Base-by-base conservation (phyloP, 1,140 invertebrate genomes). In the Maconellicoccus hirsutus region DNA sequence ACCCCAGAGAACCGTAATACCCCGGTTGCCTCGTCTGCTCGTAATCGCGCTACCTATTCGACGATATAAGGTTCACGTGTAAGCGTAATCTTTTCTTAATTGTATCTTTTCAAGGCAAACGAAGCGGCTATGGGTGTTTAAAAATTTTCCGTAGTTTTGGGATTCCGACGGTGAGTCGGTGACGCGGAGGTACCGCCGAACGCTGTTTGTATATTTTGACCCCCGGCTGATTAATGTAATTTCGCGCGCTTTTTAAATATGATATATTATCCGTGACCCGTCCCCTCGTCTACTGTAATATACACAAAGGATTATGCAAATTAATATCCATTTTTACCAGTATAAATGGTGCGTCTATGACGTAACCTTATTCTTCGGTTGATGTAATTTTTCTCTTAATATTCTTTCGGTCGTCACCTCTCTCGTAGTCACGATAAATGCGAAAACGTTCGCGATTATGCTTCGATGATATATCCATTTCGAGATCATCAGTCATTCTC, bases 211-310 rank as follows among this genome's bases (percentile, higher is more conserved):
- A 16, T 52, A 52, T 52, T 26, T 66, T 66, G 61, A 66, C 61
- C n/a, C n/a, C 61, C 29, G 29, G 61, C 19, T 66, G 61, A 66
- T 66, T 66, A 66, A 66, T 66, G 61, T 66, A 66, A 66, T 66
- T 26, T 26, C 61, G 61, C 61, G 21, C 7, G 1, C 61, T 66
- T 66, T 26, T 66, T 66, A 66, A 66, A 66, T 14, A 66, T 66
- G 61, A 66, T 66, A 66, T 66, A 66, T 66, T 66, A 66, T 25
- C 61, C 61, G 25, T 66, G 61, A 23, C 25, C 25, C 25, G 21
- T 66, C 52, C 3, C 21, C n/a, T 59, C 21, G 6, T 59, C 52
- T n/a, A 16, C 21, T 59, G 6, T 4, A 4, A 22, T 6, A 33
- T 33, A n/a, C 52, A 66, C 61, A 66, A 66, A 66, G 19, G 61